Percentiles rank a stretch among this genome's conserved stretches.
These are phyloP conservation scores for Taphrorychus bicolor DNA, from an alignment of 2,888 invertebrate genomes.

Conservation along the genomic window DNA sequence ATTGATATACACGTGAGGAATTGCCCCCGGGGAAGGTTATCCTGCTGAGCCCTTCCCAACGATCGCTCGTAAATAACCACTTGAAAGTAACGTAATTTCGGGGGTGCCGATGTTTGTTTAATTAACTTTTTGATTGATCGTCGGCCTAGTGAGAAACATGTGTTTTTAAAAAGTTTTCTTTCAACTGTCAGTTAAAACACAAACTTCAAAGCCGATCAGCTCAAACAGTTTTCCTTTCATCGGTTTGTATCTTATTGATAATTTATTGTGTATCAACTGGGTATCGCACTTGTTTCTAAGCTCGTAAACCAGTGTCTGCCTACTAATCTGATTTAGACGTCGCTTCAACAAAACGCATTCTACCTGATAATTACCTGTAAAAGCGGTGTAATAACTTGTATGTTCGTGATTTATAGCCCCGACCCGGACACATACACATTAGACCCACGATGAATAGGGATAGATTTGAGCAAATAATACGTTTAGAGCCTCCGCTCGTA, in stretches of 20 bases:
- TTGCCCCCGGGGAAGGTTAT: not conserved
- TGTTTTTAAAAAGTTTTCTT: not conserved
- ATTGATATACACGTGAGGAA: not conserved
- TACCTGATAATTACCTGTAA: slow-evolving; percentile 34
- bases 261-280: too few species aligned
- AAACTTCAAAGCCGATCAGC: slow-evolving; percentile 1
- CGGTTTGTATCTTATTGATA: not conserved
- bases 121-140: slow-evolving; percentile 26
- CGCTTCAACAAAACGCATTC: slow-evolving; percentile 26
- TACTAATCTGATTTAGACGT: slow-evolving; percentile 33
- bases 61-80: not conserved
- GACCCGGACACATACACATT: not conserved
- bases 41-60: not conserved
- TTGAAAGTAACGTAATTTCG: not conserved
- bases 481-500: not conserved
- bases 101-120: slow-evolving; percentile 28
- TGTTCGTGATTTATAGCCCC: slow-evolving; percentile 23
- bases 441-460: not conserved
- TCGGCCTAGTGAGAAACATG: not conserved
- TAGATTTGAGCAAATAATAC: slow-evolving; percentile 8
- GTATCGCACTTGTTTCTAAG: too few species aligned
- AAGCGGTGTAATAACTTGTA: slow-evolving; percentile 29
- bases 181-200: not conserved
- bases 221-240: slow-evolving; percentile 3
- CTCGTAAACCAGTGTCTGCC: slow-evolving; percentile 27